These are phyloP conservation scores for Trichonephila inaurata DNA, from an alignment of 1,140 invertebrate genomes.

Conservation along the genomic window DNA sequence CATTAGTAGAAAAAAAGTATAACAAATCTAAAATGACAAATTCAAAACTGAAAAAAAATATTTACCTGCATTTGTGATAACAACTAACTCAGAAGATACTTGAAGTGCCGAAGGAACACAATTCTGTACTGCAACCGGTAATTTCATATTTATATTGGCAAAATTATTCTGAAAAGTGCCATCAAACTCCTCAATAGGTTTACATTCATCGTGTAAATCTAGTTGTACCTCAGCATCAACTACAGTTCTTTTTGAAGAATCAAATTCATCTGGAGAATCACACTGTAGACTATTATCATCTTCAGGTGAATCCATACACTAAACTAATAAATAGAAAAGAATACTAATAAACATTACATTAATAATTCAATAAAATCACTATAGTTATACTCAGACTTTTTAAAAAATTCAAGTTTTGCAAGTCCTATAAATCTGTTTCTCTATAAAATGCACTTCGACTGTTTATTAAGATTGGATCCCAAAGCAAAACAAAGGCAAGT, in stretches of 20 bases:
- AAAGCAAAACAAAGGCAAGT: too few relatives aligned
- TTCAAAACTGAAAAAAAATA: neutral
- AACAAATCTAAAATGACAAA: too few relatives aligned
- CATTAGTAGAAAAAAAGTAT: too few relatives aligned
- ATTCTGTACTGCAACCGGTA: slow-evolving; percentile 55
- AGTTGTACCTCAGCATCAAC: slow-evolving; percentile 62
- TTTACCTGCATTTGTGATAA: slow-evolving; percentile 72
- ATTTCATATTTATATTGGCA: slow-evolving; percentile 61
- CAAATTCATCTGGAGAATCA: slow-evolving; percentile 59
- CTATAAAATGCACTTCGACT: too few relatives aligned
- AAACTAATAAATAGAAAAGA: neutral
- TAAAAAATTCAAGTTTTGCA: too few relatives aligned
- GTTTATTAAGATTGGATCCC: too few relatives aligned
- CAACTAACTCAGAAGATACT: slow-evolving; percentile 73
- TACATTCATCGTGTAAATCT: slow-evolving; percentile 62
- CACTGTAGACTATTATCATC: slow-evolving; percentile 55
- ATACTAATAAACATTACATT: neutral
- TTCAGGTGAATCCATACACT: slow-evolving; percentile 76
- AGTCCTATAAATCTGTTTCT: too few relatives aligned
- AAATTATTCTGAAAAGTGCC: slow-evolving; percentile 53
- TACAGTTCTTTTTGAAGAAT: slow-evolving; percentile 31
- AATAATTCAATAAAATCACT: too few relatives aligned
- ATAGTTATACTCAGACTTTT: too few relatives aligned
- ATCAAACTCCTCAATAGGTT: slow-evolving; percentile 57
- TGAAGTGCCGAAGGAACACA: slow-evolving; percentile 66